phyloP scores from a whole-genome alignment of 2,797 vertebrate species.

The Schizopygopsis pylzovi region DNA sequence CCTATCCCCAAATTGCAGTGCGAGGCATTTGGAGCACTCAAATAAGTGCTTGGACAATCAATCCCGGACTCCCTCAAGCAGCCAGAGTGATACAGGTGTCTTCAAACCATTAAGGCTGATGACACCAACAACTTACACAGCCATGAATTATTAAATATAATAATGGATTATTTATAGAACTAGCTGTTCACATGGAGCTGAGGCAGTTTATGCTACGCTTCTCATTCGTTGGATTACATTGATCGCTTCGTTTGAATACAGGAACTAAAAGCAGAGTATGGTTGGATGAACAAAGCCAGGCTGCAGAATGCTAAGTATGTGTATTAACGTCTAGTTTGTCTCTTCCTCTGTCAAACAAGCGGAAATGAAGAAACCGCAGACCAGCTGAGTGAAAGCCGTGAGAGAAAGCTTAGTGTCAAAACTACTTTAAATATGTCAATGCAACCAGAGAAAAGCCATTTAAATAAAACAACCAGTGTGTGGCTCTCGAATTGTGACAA shows the following conservation, averaged over 20 bases:
- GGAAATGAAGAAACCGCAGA: slow-evolving; percentile 34
- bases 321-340: slow-evolving; percentile 41
- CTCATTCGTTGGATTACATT: slow-evolving; percentile 37
- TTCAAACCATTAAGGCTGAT: slow-evolving; percentile 43
- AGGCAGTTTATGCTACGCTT: slow-evolving; percentile 7
- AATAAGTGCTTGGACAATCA: slow-evolving; percentile 31
- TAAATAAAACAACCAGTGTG: slow-evolving; percentile 56
- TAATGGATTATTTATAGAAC: slow-evolving; percentile 51
- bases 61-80: slow-evolving; percentile 12
- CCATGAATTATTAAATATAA: slow-evolving; percentile 45
- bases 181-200: background rate
- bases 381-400: slow-evolving; percentile 34
- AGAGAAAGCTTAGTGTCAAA: slow-evolving; percentile 53
- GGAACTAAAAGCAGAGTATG: slow-evolving; percentile 38
- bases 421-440: slow-evolving; percentile 49
- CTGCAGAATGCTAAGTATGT: slow-evolving; percentile 36
- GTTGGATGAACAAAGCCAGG: slow-evolving; percentile 44
- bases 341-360: slow-evolving; percentile 50
- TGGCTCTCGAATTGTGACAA: slow-evolving; percentile 48
- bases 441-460: slow-evolving; percentile 52
- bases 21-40: slow-evolving; percentile 40
- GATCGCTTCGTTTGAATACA: slow-evolving; percentile 30
- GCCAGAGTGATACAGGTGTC: slow-evolving; percentile 42
- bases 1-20: slow-evolving; percentile 19
- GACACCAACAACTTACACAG: slow-evolving; percentile 44